Conservation (phyloP, 2,888 invertebrate species). For the Halictus quadricinctus region DNA sequence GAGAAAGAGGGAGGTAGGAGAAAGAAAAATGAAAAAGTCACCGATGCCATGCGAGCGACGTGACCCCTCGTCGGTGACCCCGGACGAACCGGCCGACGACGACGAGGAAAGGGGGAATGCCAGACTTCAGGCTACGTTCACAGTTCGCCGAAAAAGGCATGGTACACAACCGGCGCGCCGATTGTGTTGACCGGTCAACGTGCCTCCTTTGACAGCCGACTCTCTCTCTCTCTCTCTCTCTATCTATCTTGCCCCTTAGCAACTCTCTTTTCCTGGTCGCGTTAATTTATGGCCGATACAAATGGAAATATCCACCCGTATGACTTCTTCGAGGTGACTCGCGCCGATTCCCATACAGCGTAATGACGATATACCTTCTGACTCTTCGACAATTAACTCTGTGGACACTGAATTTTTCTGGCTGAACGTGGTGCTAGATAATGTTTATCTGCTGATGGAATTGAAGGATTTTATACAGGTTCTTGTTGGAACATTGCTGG, state of each 20-base stretch:
- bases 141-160: slow-evolving; percentile 70
- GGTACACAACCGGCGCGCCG: slow-evolving; percentile 67
- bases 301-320: slow-evolving; percentile 44
- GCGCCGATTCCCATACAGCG: background rate
- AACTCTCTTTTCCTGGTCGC: slow-evolving; percentile 53
- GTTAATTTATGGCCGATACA: slow-evolving; percentile 54
- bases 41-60: slow-evolving; percentile 74
- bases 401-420: background rate
- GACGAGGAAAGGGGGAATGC: slow-evolving; percentile 64
- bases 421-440: background rate
- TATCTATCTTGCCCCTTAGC: background rate
- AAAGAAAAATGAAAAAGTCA: slow-evolving; percentile 70
- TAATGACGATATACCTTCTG: background rate
- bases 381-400: background rate
- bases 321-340: slow-evolving; percentile 30
- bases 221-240: slow-evolving; percentile 25
- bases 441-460: background rate
- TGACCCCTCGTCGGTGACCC: slow-evolving; percentile 74
- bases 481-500: background rate
- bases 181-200: slow-evolving; percentile 67
- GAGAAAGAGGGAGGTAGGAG: slow-evolving; percentile 35
- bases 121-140: slow-evolving; percentile 68
- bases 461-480: background rate
- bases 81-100: slow-evolving; percentile 71
- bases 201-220: slow-evolving; percentile 58